Base-by-base conservation (phyloP, 2,888 invertebrate species). In the Diplolepis rosae region DNA sequence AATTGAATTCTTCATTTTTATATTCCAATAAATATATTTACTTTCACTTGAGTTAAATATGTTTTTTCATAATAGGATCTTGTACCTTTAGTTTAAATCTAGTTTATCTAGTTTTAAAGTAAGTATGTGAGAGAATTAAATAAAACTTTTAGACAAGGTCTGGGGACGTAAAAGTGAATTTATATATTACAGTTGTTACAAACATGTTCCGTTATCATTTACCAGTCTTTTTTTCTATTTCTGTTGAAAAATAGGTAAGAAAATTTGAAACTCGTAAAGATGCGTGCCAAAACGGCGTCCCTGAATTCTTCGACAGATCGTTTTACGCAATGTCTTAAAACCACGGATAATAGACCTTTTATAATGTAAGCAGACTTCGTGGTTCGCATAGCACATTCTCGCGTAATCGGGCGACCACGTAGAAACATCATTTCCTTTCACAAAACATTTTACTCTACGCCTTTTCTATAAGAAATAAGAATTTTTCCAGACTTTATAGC, bases 401-500 rank as follows among this genome's bases (percentile, higher is more conserved):
- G 74, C 69, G 79, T 79, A 80, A 79, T 79, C 79, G 77, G 76
- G 78, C 76, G 77, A 79, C 75, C 76, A 75, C 75, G 73, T 77
- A 72, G 72, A 69, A 69, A 69, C 69, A 74, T 74, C 70, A 74
- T 71, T 74, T 76, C 72, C 68, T 70, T 75, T 61, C 56, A 18
- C 50, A 50, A 66, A 32, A 28, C 28, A 30, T 13, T 32, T 50
- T 45, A 15, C n/a, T 11, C 54, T n/a, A 54, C 1, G 7, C 32
- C 4, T 32, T 2, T 18, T 45, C 6, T n/a, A 18, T 5, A 45
- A 7, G 42, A 45, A 45, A 7, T n/a, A n/a, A 7, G 6, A 45
- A 4, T 15, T 42, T 42, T 7, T 15, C 6, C 42, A 45, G 18
- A 45, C 7, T 1, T 7, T 2, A 1, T 45, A 7, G 0, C 0